Conservation (phyloP, 2,113 vertebrate species). For the Macroglossus sobrinus region DNA sequence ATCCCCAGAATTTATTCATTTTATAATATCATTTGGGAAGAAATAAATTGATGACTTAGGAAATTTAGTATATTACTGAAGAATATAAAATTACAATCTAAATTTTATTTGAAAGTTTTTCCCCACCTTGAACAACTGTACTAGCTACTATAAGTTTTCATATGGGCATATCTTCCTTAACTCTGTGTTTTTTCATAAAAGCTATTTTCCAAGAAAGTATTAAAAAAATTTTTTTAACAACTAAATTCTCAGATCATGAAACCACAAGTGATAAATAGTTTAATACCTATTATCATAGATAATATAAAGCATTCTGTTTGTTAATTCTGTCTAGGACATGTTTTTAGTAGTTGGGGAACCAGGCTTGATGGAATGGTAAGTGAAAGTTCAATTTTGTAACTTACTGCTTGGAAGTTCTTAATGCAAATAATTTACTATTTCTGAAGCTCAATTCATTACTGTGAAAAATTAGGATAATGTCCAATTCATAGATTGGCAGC, state of each 20-base stretch:
- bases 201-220: neutral
- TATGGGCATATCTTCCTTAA: neutral
- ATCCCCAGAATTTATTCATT: neutral
- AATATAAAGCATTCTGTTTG: neutral
- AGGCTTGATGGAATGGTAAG: constrained; percentile 33
- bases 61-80: neutral
- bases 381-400: neutral
- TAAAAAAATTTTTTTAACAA: neutral
- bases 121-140: neutral
- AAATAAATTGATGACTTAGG: neutral
- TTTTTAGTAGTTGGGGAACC: neutral
- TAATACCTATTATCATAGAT: constrained; percentile 23
- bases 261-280: neutral
- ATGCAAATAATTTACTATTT: neutral
- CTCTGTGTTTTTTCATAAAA: neutral
- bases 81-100: neutral
- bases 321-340: neutral
- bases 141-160: neutral
- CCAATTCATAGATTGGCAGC: neutral
- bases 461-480: neutral
- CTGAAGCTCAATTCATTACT: neutral
- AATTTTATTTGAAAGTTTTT: constrained; percentile 8
- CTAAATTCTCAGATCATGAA: neutral
- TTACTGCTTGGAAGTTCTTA: neutral
- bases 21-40: neutral